Evolutionary conservation across 2,888 invertebrate species (phyloP).

Genomic region (Patella pellucida): DNA sequence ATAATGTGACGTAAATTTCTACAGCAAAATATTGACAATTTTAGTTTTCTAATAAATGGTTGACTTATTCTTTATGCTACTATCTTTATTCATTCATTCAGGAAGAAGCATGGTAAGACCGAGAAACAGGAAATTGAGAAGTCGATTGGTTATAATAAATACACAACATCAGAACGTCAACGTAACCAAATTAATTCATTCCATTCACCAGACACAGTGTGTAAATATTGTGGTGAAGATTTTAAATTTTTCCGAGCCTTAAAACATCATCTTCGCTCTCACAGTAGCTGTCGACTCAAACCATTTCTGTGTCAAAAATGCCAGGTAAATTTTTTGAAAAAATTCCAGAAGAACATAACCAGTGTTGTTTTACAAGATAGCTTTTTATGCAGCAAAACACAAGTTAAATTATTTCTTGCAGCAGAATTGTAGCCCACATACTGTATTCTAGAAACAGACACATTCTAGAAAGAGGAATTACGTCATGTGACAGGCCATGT

Average conservation of each 20-base stretch:
- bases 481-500: too few species aligned
- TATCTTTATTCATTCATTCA: constrained; percentile 32
- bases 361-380: too few species aligned
- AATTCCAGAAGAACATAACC: too few species aligned
- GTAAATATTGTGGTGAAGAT: constrained; percentile 72
- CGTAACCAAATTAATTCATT: constrained; percentile 41
- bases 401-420: too few species aligned
- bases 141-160: constrained; percentile 76
- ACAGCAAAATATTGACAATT: too few species aligned
- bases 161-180: constrained; percentile 42
- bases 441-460: too few species aligned
- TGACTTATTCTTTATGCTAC: neutral
- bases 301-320: constrained; percentile 70
- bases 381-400: too few species aligned
- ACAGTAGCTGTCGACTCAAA: constrained; percentile 67
- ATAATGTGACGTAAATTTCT: too few species aligned
- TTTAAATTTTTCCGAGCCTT: constrained; percentile 71
- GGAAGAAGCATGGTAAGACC: constrained; percentile 90
- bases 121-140: constrained; percentile 90
- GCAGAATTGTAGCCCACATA: too few species aligned
- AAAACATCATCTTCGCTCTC: constrained; percentile 70
- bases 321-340: constrained; percentile 22
- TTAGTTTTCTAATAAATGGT: neutral
- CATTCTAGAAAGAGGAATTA: too few species aligned
- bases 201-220: constrained; percentile 69